A percentile compares a stretch with the other conserved stretches of the same genome.
These are phyloP conservation scores for Villa cingulata DNA, from an alignment of 2,888 invertebrate genomes.

Conservation along the genomic window DNA sequence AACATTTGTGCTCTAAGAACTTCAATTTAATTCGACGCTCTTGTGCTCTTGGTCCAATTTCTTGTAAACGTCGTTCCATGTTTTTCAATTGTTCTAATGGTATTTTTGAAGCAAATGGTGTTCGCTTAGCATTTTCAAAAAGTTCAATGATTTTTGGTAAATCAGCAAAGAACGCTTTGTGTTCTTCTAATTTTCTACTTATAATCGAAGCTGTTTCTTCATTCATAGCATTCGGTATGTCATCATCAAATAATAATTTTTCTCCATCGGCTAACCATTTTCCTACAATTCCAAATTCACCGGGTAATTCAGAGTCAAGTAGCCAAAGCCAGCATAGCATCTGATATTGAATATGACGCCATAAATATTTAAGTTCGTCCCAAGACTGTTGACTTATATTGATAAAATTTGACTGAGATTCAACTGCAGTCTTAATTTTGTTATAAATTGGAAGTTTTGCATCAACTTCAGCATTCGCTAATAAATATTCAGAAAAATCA, in stretches of 20 bases:
- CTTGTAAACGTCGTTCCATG: constrained; percentile 63
- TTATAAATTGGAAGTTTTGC: constrained; percentile 57
- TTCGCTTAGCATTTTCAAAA: constrained; percentile 60
- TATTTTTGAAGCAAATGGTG: constrained; percentile 54
- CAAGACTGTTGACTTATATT: constrained; percentile 76
- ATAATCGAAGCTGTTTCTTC: constrained; percentile 80
- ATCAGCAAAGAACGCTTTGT: constrained; percentile 78
- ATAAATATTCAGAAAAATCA: constrained; percentile 67
- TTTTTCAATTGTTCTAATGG: constrained; percentile 68
- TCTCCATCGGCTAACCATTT: constrained; percentile 87
- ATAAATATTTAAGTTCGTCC: constrained; percentile 64
- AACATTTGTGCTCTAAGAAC: constrained; percentile 86
- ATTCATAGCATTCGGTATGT: constrained; percentile 71
- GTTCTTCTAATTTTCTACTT: constrained; percentile 77
- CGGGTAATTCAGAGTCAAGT: constrained; percentile 71
- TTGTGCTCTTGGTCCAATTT: constrained; percentile 60
- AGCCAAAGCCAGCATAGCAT: constrained; percentile 81
- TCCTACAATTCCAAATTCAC: constrained; percentile 71
- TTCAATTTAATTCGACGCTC: constrained; percentile 74
- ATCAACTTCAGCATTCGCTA: constrained; percentile 64
- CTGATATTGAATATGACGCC: constrained; percentile 67
- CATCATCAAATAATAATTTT: constrained; percentile 62
- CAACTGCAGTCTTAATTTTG: constrained; percentile 64
- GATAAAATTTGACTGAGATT: constrained; percentile 60
- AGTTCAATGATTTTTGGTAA: constrained; percentile 62